phyloP scores from a whole-genome alignment of 2,113 vertebrate genomes.

The Trinectes maculatus region DNA sequence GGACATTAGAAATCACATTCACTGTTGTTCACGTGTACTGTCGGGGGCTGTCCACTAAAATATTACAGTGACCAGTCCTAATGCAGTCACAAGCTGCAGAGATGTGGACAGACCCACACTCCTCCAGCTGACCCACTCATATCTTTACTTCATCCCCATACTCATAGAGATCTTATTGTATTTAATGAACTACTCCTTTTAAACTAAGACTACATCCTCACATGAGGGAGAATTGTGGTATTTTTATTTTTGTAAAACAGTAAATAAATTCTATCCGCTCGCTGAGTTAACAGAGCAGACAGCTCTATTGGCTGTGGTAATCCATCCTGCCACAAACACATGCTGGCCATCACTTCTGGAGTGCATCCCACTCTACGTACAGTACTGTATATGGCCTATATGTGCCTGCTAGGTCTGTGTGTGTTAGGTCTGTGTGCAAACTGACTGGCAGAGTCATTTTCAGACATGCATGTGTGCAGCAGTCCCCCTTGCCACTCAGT shows the following conservation, averaged over 20 bases:
- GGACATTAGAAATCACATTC: slow-evolving; percentile 5
- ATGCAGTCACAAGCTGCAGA: too few species aligned
- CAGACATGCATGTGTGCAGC: slow-evolving; percentile 16
- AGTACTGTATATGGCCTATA: background rate
- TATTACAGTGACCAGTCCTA: background rate
- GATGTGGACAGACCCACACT: too few species aligned
- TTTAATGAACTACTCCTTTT: too few species aligned
- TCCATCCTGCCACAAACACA: slow-evolving; percentile 37
- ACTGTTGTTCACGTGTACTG: background rate
- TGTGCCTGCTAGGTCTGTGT: background rate
- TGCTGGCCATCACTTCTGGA: slow-evolving; percentile 36
- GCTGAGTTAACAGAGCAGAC: slow-evolving; percentile 12
- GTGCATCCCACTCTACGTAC: background rate
- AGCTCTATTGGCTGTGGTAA: slow-evolving; percentile 4
- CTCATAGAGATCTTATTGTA: too few species aligned
- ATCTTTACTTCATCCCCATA: too few species aligned
- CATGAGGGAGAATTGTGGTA: too few species aligned
- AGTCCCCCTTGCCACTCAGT: slow-evolving; percentile 31
- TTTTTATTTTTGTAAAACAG: too few species aligned
- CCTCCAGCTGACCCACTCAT: too few species aligned
- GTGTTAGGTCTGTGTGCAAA: too few species aligned
- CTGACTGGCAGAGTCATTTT: slow-evolving; percentile 1
- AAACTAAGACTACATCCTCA: too few species aligned
- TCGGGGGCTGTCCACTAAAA: slow-evolving; percentile 5
- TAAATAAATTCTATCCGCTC: too few species aligned